phyloP scores from a whole-genome alignment of 1,140 invertebrate genomes.

The Melipona quadrifasciata region DNA sequence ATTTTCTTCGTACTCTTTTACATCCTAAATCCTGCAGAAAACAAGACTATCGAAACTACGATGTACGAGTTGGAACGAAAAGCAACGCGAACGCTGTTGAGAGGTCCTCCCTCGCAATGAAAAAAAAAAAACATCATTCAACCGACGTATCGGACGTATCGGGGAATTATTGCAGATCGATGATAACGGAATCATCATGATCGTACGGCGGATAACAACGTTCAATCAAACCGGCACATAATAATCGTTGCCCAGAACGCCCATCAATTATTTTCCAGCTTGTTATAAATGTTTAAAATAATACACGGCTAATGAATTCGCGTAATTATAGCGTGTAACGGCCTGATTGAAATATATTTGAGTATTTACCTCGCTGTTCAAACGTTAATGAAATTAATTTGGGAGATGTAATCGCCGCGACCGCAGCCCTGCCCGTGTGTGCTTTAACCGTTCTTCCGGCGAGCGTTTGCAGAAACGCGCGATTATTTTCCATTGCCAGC shows the following conservation, averaged over 20 bases:
- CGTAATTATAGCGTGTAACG: slow-evolving; percentile 25
- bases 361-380: slow-evolving; percentile 34
- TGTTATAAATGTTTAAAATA: slow-evolving; percentile 44
- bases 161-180: not conserved
- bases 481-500: not conserved
- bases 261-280: slow-evolving; percentile 40
- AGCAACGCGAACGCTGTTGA: not conserved
- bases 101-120: too few species aligned
- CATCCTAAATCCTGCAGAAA: too few species aligned
- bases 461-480: slow-evolving; percentile 6
- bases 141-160: too few species aligned
- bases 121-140: not conserved
- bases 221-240: slow-evolving; percentile 28
- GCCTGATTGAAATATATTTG: slow-evolving; percentile 39
- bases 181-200: not conserved
- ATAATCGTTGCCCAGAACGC: slow-evolving; percentile 24
- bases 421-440: not conserved
- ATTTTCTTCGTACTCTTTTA: too few species aligned
- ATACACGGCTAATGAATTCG: slow-evolving; percentile 36
- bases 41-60: not conserved
- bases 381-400: slow-evolving; percentile 50
- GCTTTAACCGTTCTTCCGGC: slow-evolving; percentile 18
- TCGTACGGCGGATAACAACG: not conserved
- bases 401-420: slow-evolving; percentile 15
- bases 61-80: not conserved